Percentiles rank a stretch among this genome's conserved stretches.
Conservation (phyloP, 1,140 invertebrate genomes). For the Drosophila littoralis region DNA sequence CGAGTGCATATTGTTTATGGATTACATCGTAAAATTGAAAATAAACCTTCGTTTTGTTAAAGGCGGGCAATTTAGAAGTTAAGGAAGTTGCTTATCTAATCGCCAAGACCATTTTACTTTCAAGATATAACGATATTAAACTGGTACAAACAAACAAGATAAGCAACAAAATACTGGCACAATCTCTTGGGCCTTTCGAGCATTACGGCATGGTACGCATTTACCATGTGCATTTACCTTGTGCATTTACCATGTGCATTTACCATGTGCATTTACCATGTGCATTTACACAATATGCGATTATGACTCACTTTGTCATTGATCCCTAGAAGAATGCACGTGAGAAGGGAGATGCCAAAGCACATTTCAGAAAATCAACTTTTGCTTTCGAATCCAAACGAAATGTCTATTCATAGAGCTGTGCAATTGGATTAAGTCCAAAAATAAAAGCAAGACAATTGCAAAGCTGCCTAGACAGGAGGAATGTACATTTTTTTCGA, state of each 20-base stretch:
- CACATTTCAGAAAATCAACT: constrained; percentile 42
- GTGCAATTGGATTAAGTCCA: constrained; percentile 65
- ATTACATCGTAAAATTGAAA: constrained; percentile 30
- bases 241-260: too few species aligned
- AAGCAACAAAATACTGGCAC: constrained; percentile 15
- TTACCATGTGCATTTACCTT: background rate
- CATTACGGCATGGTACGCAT: constrained; percentile 19
- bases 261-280: too few species aligned
- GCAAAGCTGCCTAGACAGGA: constrained; percentile 14
- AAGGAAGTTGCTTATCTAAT: constrained; percentile 48
- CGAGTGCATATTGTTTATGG: background rate
- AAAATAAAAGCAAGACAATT: constrained; percentile 53
- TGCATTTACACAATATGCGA: too few species aligned
- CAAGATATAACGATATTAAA: constrained; percentile 47
- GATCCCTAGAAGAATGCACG: constrained; percentile 18
- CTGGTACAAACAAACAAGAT: constrained; percentile 28
- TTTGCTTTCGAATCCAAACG: constrained; percentile 63
- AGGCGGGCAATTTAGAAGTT: background rate
- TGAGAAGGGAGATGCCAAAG: constrained; percentile 17
- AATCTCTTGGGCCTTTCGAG: background rate
- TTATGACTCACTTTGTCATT: constrained; percentile 21
- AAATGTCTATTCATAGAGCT: constrained; percentile 55
- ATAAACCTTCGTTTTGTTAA: constrained; percentile 7
- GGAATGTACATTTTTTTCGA: constrained; percentile 23
- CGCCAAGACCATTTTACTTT: constrained; percentile 6